Conservation (phyloP, 1,140 invertebrate genomes). For the Aleiodes sp. region DNA sequence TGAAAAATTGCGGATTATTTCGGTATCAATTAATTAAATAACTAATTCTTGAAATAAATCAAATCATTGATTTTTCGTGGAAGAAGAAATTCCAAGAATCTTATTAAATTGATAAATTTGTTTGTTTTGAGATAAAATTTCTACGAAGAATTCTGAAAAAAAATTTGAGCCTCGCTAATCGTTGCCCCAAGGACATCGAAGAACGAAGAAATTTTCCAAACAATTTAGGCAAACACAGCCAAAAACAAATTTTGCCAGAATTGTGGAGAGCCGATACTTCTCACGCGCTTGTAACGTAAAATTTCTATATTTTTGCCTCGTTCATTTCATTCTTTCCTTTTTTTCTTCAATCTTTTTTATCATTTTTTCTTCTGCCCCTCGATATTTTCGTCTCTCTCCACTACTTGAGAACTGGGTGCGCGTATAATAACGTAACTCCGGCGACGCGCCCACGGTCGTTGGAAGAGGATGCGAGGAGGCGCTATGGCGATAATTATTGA, state of each 20-base stretch:
- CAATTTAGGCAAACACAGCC: slow-evolving; percentile 27
- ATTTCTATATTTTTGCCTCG: slow-evolving; percentile 1
- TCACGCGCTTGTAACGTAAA: background rate
- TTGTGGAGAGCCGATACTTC: background rate
- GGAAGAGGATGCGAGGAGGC: slow-evolving; percentile 34
- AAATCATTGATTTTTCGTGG: too few relatives aligned
- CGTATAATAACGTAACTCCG: background rate
- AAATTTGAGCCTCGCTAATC: slow-evolving; percentile 4
- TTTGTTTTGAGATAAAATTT: too few relatives aligned
- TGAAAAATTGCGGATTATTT: background rate
- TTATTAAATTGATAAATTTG: too few relatives aligned
- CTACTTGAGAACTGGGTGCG: background rate
- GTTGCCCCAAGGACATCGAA: background rate
- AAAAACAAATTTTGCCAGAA: slow-evolving; percentile 1
- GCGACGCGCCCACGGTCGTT: slow-evolving; percentile 25
- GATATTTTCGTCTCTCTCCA: slow-evolving; percentile 30
- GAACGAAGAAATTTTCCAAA: slow-evolving; percentile 24
- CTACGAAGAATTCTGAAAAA: background rate
- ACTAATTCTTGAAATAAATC: too few relatives aligned
- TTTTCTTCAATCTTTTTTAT: too few relatives aligned
- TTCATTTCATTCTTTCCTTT: slow-evolving; percentile 20
- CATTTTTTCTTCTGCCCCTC: slow-evolving; percentile 22
- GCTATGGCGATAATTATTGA: slow-evolving; percentile 39
- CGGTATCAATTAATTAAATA: too few relatives aligned
- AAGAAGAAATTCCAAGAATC: too few relatives aligned